A percentile compares a stretch with the other conserved stretches of the same genome.
These are phyloP conservation scores for Pagetopsis macropterus DNA, from an alignment of 2,797 vertebrate genomes.

Conservation along the genomic window DNA sequence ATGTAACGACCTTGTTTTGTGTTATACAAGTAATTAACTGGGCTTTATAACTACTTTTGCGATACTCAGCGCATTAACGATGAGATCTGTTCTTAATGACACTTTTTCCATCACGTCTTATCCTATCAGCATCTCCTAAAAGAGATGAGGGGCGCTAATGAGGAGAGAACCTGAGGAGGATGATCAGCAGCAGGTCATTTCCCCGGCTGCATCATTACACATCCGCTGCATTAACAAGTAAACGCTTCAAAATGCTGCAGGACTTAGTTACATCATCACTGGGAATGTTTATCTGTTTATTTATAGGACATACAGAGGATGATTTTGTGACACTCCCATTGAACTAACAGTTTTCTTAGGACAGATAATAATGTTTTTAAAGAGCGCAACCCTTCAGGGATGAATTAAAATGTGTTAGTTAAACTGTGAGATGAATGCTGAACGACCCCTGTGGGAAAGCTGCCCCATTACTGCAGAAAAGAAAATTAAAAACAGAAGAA, in stretches of 20 bases:
- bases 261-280: constrained; percentile 6
- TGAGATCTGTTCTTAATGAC: constrained; percentile 44
- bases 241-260: constrained; percentile 14
- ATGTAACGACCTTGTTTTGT: constrained; percentile 28
- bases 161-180: constrained; percentile 30
- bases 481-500: too few species aligned
- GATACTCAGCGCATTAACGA: constrained; percentile 30
- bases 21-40: constrained; percentile 43
- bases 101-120: constrained; percentile 41
- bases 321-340: neutral
- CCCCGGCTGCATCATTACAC: constrained; percentile 47
- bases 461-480: neutral
- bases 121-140: constrained; percentile 34
- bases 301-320: neutral
- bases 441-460: constrained; percentile 2
- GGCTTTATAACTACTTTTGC: constrained; percentile 38
- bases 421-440: neutral
- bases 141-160: constrained; percentile 46
- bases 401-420: constrained; percentile 6
- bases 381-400: neutral
- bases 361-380: neutral
- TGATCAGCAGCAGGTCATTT: constrained; percentile 46
- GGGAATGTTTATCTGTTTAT: neutral
- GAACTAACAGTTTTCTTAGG: neutral
- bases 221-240: constrained; percentile 28